Conservation (phyloP, 2,888 invertebrate genomes). For the Stictocephala bisonia region DNA sequence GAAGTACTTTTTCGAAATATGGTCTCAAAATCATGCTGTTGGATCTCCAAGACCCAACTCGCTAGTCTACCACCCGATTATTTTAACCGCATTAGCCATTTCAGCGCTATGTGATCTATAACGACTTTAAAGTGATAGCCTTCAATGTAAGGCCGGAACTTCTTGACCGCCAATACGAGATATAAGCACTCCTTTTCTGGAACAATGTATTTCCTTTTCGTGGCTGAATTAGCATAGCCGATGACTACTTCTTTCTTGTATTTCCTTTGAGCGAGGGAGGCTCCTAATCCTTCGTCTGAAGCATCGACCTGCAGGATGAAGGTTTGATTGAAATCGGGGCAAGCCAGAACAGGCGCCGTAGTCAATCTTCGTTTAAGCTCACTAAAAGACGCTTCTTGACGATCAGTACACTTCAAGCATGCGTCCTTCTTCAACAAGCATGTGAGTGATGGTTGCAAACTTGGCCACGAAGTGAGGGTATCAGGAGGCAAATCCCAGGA, state of each 20-base stretch:
- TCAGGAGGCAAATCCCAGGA: constrained; percentile 21
- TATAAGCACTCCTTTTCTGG: constrained; percentile 58
- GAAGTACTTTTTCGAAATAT: neutral
- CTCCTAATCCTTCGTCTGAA: constrained; percentile 40
- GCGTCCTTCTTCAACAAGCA: constrained; percentile 3
- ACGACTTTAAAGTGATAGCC: constrained; percentile 50
- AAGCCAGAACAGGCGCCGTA: constrained; percentile 46
- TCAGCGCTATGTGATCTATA: constrained; percentile 51
- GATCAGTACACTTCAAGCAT: neutral
- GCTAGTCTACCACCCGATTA: constrained; percentile 50
- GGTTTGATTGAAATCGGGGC: constrained; percentile 50
- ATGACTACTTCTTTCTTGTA: constrained; percentile 53
- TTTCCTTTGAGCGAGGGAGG: constrained; percentile 53
- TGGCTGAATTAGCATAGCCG: constrained; percentile 54
- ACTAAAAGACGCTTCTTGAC: constrained; percentile 5
- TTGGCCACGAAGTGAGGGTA: constrained; percentile 4
- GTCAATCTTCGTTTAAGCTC: constrained; percentile 20
- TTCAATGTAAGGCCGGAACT: constrained; percentile 56
- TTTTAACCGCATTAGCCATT: constrained; percentile 49
- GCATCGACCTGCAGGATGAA: constrained; percentile 52
- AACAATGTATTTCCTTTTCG: constrained; percentile 54
- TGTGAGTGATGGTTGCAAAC: constrained; percentile 8
- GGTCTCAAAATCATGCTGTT: constrained; percentile 30
- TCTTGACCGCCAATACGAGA: constrained; percentile 54
- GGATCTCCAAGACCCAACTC: constrained; percentile 53